Evolutionary conservation across 2,888 invertebrate genomes (phyloP).

Genomic region (Acleris emargana): DNA sequence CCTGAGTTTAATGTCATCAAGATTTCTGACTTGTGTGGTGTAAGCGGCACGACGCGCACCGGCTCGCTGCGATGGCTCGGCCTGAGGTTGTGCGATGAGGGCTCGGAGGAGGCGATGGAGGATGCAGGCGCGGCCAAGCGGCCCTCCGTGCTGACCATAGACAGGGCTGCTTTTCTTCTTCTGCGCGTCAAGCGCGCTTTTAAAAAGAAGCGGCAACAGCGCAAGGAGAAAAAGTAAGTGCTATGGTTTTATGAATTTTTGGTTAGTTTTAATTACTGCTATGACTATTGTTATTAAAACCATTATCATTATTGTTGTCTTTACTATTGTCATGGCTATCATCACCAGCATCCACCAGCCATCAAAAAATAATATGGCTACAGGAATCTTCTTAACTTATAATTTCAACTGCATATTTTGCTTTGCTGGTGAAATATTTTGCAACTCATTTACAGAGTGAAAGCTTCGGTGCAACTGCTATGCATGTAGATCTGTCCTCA

Average conservation of each 20-base stretch:
- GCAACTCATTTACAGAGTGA: no score
- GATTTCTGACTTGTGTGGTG: constrained; percentile 45
- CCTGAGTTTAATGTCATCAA: constrained; percentile 31
- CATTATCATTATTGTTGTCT: no score
- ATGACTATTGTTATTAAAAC: no score
- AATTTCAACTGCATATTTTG: no score
- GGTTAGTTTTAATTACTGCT: no score
- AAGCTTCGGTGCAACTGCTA: no score
- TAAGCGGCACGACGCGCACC: constrained; percentile 65
- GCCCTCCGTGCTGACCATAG: constrained; percentile 90
- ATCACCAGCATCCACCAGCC: no score
- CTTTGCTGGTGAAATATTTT: no score
- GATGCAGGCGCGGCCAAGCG: constrained; percentile 79
- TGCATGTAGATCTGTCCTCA: no score
- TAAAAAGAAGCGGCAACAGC: constrained; percentile 93
- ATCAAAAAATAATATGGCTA: no score
- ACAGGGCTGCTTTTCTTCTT: constrained; percentile 94
- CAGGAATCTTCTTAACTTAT: no score
- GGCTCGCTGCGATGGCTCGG: constrained; percentile 78
- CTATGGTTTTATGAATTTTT: constrained; percentile 2
- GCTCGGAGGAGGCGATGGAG: constrained; percentile 74
- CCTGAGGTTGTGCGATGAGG: constrained; percentile 83
- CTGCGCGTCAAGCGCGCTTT: constrained; percentile 94
- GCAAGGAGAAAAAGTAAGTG: constrained; percentile 93
- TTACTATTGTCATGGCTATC: no score